phyloP scores from a whole-genome alignment of 2,113 vertebrate genomes.

The Psittacula cyanocephala region DNA sequence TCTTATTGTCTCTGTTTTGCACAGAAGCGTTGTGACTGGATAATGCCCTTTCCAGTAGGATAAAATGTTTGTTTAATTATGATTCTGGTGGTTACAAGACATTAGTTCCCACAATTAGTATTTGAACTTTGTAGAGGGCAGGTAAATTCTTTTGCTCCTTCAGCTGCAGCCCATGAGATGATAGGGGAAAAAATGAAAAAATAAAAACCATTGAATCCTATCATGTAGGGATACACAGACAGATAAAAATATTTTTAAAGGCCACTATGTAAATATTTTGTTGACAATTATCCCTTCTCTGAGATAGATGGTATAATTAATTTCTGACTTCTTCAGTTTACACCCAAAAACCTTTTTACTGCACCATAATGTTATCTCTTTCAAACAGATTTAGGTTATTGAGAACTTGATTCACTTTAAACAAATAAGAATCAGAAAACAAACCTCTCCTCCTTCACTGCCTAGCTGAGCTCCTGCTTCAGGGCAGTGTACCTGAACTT shows the following conservation, averaged over 20 bases:
- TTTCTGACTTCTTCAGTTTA: neutral
- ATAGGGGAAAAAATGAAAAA: neutral
- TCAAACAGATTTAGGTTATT: neutral
- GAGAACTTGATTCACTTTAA: neutral
- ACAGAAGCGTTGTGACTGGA: neutral
- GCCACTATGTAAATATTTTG: neutral
- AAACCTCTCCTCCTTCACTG: neutral
- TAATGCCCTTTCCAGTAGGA: neutral
- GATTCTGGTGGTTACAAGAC: neutral
- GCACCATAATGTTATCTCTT: neutral
- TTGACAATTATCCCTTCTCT: neutral
- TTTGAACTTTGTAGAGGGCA: neutral
- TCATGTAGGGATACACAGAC: neutral
- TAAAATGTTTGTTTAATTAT: neutral
- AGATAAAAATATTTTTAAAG: neutral
- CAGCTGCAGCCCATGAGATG: neutral
- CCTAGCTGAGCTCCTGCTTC: neutral
- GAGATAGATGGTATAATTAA: neutral
- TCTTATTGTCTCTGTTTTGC: neutral
- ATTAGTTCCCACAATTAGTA: neutral
- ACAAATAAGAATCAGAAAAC: neutral
- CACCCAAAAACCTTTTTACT: neutral
- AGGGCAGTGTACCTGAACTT: neutral
- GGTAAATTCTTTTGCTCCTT: neutral
- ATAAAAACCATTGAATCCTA: neutral